Conservation (phyloP, 2,113 vertebrate species). For the Eretmodus cyanostictus region DNA sequence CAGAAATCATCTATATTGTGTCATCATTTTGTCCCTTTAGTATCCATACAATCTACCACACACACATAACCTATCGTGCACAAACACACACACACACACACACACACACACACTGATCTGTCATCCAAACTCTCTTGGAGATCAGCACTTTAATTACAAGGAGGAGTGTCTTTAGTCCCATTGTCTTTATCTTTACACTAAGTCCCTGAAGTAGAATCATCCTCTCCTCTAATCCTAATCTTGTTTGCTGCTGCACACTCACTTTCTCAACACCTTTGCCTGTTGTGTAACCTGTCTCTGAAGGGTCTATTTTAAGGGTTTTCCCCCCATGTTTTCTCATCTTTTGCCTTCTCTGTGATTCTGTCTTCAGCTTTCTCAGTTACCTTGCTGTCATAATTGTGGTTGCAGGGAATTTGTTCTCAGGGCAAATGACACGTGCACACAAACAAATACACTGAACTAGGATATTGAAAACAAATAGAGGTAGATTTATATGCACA, state of each 20-base stretch:
- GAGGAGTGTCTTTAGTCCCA: constrained; percentile 24
- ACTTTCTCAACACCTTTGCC: neutral
- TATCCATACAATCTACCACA: neutral
- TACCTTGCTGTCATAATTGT: neutral
- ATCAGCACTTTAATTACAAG: constrained; percentile 48
- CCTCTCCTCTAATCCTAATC: constrained; percentile 55
- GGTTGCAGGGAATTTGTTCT: neutral
- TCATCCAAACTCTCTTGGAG: neutral
- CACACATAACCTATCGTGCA: neutral
- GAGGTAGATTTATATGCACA: neutral
- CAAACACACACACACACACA: neutral
- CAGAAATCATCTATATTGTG: neutral
- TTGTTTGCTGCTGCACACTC: constrained; percentile 25
- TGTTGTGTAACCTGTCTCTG: neutral
- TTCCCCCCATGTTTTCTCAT: neutral
- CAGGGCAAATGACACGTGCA: neutral
- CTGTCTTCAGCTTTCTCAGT: neutral
- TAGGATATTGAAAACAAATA: neutral
- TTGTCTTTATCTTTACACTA: constrained; percentile 15
- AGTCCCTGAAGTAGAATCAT: constrained; percentile 31
- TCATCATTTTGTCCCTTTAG: neutral
- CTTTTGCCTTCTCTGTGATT: neutral
- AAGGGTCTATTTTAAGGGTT: neutral
- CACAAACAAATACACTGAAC: neutral
- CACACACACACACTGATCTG: neutral